Percentiles rank a stretch among this genome's conserved stretches.
phyloP scores from a whole-genome alignment of 2,888 invertebrate genomes.

The Achlya flavicornis region DNA sequence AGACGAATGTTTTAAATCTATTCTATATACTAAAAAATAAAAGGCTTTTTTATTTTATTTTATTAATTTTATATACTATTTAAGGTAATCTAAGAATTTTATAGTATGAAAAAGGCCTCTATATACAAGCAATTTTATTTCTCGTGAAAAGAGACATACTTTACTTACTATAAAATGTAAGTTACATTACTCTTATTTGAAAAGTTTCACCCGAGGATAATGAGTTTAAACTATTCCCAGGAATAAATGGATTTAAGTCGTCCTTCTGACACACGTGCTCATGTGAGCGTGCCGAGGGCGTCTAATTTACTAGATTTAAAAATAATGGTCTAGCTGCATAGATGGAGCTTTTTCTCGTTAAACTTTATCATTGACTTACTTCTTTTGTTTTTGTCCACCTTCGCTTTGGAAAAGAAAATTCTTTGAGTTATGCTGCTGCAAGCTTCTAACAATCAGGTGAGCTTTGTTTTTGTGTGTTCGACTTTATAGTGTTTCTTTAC shows the following conservation, averaged over 20 bases:
- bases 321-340: constrained; percentile 6
- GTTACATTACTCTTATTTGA: not conserved
- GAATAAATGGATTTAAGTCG: constrained; percentile 5
- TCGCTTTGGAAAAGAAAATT: constrained; percentile 1
- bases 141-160: not conserved
- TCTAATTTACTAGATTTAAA: constrained; percentile 7
- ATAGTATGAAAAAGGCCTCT: not conserved
- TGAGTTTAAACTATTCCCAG: not conserved
- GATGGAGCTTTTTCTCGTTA: constrained; percentile 3
- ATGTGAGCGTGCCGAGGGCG: not conserved
- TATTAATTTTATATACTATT: no score
- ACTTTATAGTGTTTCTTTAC: not conserved
- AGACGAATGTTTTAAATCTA: no score
- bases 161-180: not conserved
- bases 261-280: constrained; percentile 6
- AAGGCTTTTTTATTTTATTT: no score
- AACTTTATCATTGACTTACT: constrained; percentile 4
- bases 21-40: no score
- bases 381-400: constrained; percentile 6
- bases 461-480: not conserved
- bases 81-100: no score
- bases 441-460: not conserved
- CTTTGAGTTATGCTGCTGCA: constrained; percentile 1
- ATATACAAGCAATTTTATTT: not conserved
- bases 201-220: not conserved